Evolutionary conservation across 2,113 vertebrate genomes (phyloP), one percentile per base, ranked within the genome.

Genomic region (Apus apus): DNA sequence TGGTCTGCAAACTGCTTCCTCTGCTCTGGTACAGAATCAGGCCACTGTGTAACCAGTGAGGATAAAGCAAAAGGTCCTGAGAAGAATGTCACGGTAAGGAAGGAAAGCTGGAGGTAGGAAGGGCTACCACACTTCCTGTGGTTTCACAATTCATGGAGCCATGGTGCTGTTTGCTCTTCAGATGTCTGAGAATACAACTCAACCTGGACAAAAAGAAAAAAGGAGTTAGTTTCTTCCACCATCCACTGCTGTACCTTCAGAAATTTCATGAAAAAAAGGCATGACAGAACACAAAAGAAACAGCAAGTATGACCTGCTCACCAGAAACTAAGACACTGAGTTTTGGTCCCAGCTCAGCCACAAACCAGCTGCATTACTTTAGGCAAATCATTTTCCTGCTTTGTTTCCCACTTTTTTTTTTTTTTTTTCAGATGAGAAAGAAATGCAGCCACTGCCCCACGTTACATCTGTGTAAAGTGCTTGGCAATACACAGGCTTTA

Each of bases 101-200:
- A 48, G 30, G 32, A 58, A 86, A 92, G 25, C 19, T 38, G 84
- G 83, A 75, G 77, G 82, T 84, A 86, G 56, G 36, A 19, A 89
- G 77, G 27, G 56, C 83, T n/a, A 54, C 17, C 22, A 23, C 38
- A 13, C 57, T 61, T 91, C 70, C 75, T 87, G 72, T 4, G 4
- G 73, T 58, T 92, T 88, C 22, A 38, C 46, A 40, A 32, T 53
- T 95, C 94, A 92, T 68, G 89, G 36, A 53, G 85, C 67, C 93
- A 66, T 23, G 13, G 30, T 51, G 84, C 54, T 86, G 40, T n/a
- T 38, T 77, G 36, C 62, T 84, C 80, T 97, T 83, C 64, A 92
- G 95, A 46, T 9, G 43, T 93, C 79, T 80, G 54, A 94, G 89
- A 91, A 91, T 32, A 79, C 5, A 11, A 85, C 54, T 87, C 43